Evolutionary conservation across 2,888 invertebrate genomes (phyloP).

Genomic region (Eulithis prunata): DNA sequence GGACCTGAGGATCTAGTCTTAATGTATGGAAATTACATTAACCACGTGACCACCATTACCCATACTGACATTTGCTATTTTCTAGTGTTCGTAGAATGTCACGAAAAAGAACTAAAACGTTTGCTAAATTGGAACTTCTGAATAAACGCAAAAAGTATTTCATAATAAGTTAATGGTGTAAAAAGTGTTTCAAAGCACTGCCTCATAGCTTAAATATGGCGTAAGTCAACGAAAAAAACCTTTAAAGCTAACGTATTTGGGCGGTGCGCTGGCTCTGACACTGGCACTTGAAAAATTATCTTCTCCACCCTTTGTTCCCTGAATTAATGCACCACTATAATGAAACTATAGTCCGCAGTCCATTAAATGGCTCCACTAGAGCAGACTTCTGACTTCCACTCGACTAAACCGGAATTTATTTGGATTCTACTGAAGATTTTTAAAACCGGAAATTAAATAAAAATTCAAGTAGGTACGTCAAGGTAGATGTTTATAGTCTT

Average conservation of each 20-base stretch:
- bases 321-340: slow-evolving; percentile 43
- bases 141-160: too few relatives aligned
- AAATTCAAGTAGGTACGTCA: not conserved
- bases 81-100: too few relatives aligned
- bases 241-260: slow-evolving; percentile 39
- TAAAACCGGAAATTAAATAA: slow-evolving; percentile 23
- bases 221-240: slow-evolving; percentile 33
- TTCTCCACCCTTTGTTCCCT: slow-evolving; percentile 40
- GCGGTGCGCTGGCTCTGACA: slow-evolving; percentile 38
- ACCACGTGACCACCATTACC: too few relatives aligned
- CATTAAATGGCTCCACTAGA: slow-evolving; percentile 30
- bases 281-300: slow-evolving; percentile 49
- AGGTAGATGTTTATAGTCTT: not conserved
- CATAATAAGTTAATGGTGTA: too few relatives aligned
- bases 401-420: slow-evolving; percentile 29
- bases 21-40: too few relatives aligned
- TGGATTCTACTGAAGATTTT: slow-evolving; percentile 19
- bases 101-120: too few relatives aligned
- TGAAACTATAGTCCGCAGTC: slow-evolving; percentile 34
- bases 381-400: slow-evolving; percentile 32
- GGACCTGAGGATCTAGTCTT: too few relatives aligned
- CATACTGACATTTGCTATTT: too few relatives aligned
- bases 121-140: too few relatives aligned
- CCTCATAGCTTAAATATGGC: not conserved
- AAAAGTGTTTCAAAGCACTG: slow-evolving; percentile 1